These are phyloP conservation scores for Drosophila nigromelanica DNA, from an alignment of 1,140 invertebrate genomes.

Conservation along the genomic window DNA sequence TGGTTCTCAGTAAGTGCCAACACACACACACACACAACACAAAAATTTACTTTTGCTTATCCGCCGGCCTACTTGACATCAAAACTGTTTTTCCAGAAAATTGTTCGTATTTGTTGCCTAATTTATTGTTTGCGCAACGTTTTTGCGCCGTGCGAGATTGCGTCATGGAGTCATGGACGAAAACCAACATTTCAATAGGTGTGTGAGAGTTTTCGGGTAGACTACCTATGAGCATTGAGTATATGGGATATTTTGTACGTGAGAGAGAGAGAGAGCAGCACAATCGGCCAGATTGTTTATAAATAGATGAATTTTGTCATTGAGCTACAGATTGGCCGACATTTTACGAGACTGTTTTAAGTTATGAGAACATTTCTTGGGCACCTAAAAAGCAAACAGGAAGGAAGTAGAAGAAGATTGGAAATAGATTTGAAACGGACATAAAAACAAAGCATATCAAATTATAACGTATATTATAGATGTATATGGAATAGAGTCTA, in stretches of 20 bases:
- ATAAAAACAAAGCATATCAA: background rate
- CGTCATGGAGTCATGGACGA: conserved; percentile 52
- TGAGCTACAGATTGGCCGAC: conserved; percentile 53
- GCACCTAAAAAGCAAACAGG: background rate
- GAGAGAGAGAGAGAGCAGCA: conserved; percentile 16
- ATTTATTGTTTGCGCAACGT: conserved; percentile 74
- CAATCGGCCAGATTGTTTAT: conserved; percentile 55
- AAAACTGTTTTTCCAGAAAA: conserved; percentile 55
- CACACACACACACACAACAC: background rate
- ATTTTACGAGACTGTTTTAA: conserved; percentile 35
- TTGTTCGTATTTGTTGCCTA: conserved; percentile 68
- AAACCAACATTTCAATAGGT: conserved; percentile 43
- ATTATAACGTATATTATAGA: background rate
- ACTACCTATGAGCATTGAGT: too few relatives aligned
- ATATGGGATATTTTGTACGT: too few relatives aligned
- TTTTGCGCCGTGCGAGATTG: conserved; percentile 40
- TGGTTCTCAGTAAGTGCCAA: conserved; percentile 13
- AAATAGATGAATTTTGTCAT: conserved; percentile 69
- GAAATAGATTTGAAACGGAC: background rate
- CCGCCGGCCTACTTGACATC: conserved; percentile 56
- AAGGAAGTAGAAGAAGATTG: background rate
- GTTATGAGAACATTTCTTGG: conserved; percentile 24
- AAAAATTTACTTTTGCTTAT: conserved; percentile 1
- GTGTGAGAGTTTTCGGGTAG: conserved; percentile 51
- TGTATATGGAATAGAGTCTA: too few relatives aligned